These are phyloP conservation scores for Gorsachius goisagi DNA, from an alignment of 2,113 vertebrate species.

Conservation along the genomic window DNA sequence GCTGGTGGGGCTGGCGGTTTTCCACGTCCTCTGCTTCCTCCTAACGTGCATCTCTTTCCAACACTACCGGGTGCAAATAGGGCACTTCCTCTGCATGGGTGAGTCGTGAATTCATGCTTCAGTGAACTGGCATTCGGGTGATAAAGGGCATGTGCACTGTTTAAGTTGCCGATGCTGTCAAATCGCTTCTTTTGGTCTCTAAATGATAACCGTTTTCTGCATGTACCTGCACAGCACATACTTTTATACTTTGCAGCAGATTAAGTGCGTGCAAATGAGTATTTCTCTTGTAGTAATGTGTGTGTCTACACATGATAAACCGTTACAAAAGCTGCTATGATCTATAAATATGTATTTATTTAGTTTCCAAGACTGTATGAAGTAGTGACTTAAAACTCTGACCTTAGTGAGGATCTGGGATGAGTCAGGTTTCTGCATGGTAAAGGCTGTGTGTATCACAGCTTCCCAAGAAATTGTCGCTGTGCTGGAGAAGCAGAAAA, in stretches of 20 bases:
- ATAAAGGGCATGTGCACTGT: rapidly evolving
- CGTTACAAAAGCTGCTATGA: rapidly evolving
- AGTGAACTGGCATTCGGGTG: rapidly evolving
- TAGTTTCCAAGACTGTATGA: not conserved
- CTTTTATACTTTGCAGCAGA: not conserved
- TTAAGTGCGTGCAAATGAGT: rapidly evolving
- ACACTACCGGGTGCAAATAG: constrained; percentile 84
- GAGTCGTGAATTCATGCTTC: not conserved
- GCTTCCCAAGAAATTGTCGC: not conserved
- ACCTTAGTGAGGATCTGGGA: not conserved
- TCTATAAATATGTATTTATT: rapidly evolving
- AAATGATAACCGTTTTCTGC: not conserved
- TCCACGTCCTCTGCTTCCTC: constrained; percentile 84
- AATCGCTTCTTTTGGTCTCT: too few relatives aligned
- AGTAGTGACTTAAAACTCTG: not conserved
- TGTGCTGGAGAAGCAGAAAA: not conserved
- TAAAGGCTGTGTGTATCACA: not conserved
- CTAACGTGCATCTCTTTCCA: constrained; percentile 81
- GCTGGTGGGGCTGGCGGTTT: constrained; percentile 82
- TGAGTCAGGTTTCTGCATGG: not conserved
- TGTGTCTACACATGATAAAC: not conserved
- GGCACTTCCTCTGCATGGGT: constrained; percentile 89
- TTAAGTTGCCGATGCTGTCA: not conserved
- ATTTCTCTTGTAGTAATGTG: rapidly evolving
- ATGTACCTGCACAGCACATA: rapidly evolving